Percentiles rank a stretch among this genome's conserved stretches.
Conservation (phyloP, 2,888 invertebrate genomes). For the Muschampia staudingeri region DNA sequence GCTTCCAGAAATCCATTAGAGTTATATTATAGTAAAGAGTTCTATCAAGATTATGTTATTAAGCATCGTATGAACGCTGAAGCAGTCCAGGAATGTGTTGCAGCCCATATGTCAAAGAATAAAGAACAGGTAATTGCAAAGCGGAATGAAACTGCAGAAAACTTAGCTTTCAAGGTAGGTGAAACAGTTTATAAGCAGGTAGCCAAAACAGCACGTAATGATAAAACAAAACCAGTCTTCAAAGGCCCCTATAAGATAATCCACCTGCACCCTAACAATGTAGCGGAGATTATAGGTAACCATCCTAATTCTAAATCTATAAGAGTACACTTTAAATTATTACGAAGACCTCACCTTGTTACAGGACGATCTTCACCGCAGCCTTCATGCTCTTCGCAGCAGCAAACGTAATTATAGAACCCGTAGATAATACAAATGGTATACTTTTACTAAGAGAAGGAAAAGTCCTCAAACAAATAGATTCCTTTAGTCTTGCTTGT, state of each 20-base stretch:
- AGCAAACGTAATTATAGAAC: slow-evolving; percentile 32
- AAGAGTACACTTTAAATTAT: slow-evolving; percentile 52
- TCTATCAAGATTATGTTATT: slow-evolving; percentile 93
- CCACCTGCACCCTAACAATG: slow-evolving; percentile 52
- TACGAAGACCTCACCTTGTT: slow-evolving; percentile 58
- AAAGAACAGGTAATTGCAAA: slow-evolving; percentile 61
- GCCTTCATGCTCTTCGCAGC: slow-evolving; percentile 37
- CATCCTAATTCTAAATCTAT: slow-evolving; percentile 59
- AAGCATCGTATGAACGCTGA: slow-evolving; percentile 86
- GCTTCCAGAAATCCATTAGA: slow-evolving; percentile 69
- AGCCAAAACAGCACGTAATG: slow-evolving; percentile 67
- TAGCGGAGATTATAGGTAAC: slow-evolving; percentile 58
- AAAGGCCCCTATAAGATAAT: slow-evolving; percentile 58
- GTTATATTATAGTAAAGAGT: slow-evolving; percentile 76
- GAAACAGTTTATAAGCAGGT: slow-evolving; percentile 68
- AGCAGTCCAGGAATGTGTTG: slow-evolving; percentile 58
- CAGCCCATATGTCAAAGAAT: slow-evolving; percentile 47
- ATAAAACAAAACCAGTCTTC: slow-evolving; percentile 60
- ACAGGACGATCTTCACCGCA: slow-evolving; percentile 41
- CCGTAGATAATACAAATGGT: slow-evolving; percentile 34
- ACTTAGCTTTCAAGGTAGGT: slow-evolving; percentile 65
- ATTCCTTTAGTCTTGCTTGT: slow-evolving; percentile 39
- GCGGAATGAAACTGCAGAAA: slow-evolving; percentile 57
- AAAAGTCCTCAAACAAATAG: slow-evolving; percentile 34
- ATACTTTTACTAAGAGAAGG: slow-evolving; percentile 37